Evolutionary conservation across 2,797 vertebrate species (phyloP), one percentile per base, ranked within the genome.

Genomic region (Cyprinella venusta): DNA sequence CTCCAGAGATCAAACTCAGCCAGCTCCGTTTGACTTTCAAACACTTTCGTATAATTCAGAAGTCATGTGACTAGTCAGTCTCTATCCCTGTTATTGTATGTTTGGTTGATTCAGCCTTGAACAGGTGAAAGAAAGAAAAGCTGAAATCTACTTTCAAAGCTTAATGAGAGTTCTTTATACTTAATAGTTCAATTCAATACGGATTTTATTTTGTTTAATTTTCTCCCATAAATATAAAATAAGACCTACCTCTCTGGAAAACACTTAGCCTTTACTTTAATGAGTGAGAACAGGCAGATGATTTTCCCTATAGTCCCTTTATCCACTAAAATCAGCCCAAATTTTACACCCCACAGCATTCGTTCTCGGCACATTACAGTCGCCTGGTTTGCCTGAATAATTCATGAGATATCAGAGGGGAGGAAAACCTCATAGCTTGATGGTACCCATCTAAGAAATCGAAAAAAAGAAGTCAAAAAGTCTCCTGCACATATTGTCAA

Each of bases 301-400:
- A 82, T 81, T 86, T 59, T 86, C 83, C 84, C 79, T 30, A 76
- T 81, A 71, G 84, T 69, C 78, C 63, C 79, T 82, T 75, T 81
- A 87, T 85, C 81, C 84, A 80, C 67, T 76, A 64, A 86, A 82
- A 85, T 88, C 83, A 78, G 81, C 83, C 88, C 82, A 84, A 79
- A 88, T 88, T 85, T 89, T 85, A 86, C 88, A 85, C 87, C 87
- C 85, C 84, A 84, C 72, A 85, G 86, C 83, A 61, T 72, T 89
- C 84, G 5, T 77, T 87, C 80, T 78, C 63, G 5, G 59, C 48
- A 64, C 79, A 78, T 71, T 81, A 78, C 82, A 84, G 77, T 80
- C 40, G 10, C 78, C 86, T 84, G 81, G 21, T 71, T 80, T 5
- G 12, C 36, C 54, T 86, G 86, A 89, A 88, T 89, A 85, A 90